Conservation (phyloP, 1,140 invertebrate species). For the Psix sp. region DNA sequence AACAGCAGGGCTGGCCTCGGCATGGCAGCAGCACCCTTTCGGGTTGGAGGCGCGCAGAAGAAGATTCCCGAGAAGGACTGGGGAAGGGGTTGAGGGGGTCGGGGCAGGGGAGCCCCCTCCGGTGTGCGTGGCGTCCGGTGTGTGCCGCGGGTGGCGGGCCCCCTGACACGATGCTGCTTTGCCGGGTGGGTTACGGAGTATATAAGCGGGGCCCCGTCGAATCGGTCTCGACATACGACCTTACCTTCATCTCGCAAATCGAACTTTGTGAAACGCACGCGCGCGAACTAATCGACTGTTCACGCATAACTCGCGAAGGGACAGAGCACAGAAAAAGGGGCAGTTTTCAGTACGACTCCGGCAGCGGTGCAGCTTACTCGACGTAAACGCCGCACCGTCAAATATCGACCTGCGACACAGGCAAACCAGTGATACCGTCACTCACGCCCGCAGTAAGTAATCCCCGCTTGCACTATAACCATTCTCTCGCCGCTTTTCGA, state of each 20-base stretch:
- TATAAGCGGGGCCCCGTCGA: slow-evolving; percentile 74
- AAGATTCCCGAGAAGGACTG: slow-evolving; percentile 17
- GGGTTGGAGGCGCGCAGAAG: slow-evolving; percentile 8
- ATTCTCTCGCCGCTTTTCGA: neutral
- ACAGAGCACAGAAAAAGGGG: slow-evolving; percentile 56
- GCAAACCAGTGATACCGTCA: slow-evolving; percentile 9
- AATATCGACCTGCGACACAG: slow-evolving; percentile 53
- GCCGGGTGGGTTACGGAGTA: slow-evolving; percentile 72
- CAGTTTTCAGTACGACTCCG: slow-evolving; percentile 60
- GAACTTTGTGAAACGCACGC: slow-evolving; percentile 62
- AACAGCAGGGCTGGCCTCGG: slow-evolving; percentile 7
- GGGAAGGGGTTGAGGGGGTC: slow-evolving; percentile 17
- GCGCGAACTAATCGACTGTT: slow-evolving; percentile 61
- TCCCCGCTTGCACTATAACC: neutral
- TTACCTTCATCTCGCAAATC: slow-evolving; percentile 70
- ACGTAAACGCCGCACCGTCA: slow-evolving; percentile 45
- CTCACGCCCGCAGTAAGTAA: slow-evolving; percentile 48
- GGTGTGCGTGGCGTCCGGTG: slow-evolving; percentile 46
- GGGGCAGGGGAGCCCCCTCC: slow-evolving; percentile 46
- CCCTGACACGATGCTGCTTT: slow-evolving; percentile 55
- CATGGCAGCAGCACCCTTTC: slow-evolving; percentile 19
- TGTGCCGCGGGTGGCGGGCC: slow-evolving; percentile 50
- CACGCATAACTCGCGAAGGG: slow-evolving; percentile 56
- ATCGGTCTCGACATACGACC: slow-evolving; percentile 74
- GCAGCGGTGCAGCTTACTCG: slow-evolving; percentile 56